Conservation (phyloP, 2,113 vertebrate species). For the Scatophagus argus region DNA sequence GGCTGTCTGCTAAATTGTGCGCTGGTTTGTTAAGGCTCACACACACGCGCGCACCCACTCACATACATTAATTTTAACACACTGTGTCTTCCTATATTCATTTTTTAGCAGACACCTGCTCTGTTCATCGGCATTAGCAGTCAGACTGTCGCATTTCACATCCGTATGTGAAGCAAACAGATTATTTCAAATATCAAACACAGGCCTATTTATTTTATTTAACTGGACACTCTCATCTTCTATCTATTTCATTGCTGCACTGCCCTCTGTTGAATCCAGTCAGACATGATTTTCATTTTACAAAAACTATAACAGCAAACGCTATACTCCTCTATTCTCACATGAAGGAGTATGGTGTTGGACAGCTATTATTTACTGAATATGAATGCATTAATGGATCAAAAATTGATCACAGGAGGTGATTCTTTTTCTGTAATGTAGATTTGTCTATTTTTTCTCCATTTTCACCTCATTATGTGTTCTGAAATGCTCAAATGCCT, state of each 20-base stretch:
- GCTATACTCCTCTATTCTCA: no score
- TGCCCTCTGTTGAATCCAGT: slow-evolving; percentile 66
- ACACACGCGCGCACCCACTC: background rate
- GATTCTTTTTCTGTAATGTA: background rate
- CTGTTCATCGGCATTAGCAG: slow-evolving; percentile 43
- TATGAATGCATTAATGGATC: background rate
- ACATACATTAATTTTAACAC: slow-evolving; percentile 35
- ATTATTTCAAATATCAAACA: slow-evolving; percentile 41
- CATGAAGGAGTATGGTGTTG: background rate
- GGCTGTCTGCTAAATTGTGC: slow-evolving; percentile 79
- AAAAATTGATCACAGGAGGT: background rate
- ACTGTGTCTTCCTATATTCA: slow-evolving; percentile 32
- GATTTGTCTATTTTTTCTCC: background rate
- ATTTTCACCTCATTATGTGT: background rate
- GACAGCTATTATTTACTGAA: background rate
- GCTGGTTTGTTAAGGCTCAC: slow-evolving; percentile 68
- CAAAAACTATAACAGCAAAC: no score
- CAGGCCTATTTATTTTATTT: slow-evolving; percentile 42
- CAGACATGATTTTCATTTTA: slow-evolving; percentile 17
- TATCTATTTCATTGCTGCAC: slow-evolving; percentile 38
- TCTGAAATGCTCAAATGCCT: slow-evolving; percentile 3
- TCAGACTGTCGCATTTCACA: slow-evolving; percentile 40
- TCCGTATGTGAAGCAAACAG: slow-evolving; percentile 31
- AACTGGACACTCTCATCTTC: slow-evolving; percentile 37
- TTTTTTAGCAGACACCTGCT: slow-evolving; percentile 44